phyloP scores from a whole-genome alignment of 2,113 vertebrate species.

The Prolemur simus region DNA sequence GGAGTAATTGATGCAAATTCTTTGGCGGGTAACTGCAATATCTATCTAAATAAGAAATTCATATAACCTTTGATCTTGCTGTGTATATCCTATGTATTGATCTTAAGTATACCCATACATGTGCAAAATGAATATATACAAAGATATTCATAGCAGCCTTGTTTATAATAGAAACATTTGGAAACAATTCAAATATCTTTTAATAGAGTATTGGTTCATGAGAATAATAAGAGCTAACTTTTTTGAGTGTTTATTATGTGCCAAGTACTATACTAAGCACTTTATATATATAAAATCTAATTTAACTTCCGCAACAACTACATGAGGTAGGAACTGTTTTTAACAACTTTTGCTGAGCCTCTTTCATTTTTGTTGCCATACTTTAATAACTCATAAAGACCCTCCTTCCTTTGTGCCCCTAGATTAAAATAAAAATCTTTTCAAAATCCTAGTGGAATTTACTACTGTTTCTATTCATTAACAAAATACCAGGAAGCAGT shows the following conservation, averaged over 20 bases:
- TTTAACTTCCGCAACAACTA: not conserved
- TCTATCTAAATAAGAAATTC: not conserved
- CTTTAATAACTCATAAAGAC: constrained; percentile 44
- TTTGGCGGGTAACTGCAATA: not conserved
- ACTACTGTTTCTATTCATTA: constrained; percentile 28
- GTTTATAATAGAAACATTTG: not conserved
- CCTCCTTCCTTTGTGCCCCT: not conserved
- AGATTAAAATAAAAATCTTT: constrained; percentile 43
- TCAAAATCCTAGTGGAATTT: not conserved
- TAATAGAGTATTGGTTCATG: not conserved
- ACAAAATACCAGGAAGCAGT: not conserved
- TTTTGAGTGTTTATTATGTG: not conserved
- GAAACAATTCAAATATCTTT: not conserved
- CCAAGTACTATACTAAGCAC: not conserved
- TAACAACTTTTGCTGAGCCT: constrained; percentile 22
- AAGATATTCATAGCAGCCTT: not conserved
- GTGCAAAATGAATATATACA: not conserved
- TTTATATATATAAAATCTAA: not conserved
- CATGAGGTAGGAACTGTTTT: not conserved
- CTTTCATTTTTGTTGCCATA: constrained; percentile 49
- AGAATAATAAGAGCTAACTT: not conserved
- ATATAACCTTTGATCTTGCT: not conserved
- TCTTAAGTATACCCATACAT: not conserved
- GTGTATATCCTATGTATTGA: not conserved
- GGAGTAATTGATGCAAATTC: not conserved